Percentiles rank a stretch among this genome's conserved stretches.
Evolutionary conservation across 2,888 invertebrate species (phyloP).

Genomic region (Parnassius orleans): DNA sequence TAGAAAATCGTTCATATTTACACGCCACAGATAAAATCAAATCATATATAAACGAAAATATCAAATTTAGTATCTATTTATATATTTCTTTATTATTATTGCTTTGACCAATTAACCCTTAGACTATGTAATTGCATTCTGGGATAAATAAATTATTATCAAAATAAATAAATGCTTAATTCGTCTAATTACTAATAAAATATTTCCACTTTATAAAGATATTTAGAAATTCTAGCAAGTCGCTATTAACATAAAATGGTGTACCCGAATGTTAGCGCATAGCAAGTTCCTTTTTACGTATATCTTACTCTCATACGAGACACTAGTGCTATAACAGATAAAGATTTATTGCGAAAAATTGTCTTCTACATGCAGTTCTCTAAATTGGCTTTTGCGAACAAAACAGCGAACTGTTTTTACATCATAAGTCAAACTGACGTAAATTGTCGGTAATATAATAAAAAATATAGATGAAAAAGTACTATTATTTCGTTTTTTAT

Average conservation of each 20-base stretch:
- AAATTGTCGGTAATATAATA: neutral
- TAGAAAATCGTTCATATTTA: constrained; percentile 12
- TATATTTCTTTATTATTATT: constrained; percentile 15
- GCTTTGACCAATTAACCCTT: constrained; percentile 16
- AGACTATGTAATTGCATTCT: constrained; percentile 23
- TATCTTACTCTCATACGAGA: constrained; percentile 8
- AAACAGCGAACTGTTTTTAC: too few species aligned
- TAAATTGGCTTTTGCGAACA: neutral
- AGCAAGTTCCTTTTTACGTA: constrained; percentile 12
- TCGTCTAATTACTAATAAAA: constrained; percentile 23
- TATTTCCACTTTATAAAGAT: constrained; percentile 6
- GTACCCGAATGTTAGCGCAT: neutral
- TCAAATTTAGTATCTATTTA: neutral
- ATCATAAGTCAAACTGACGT: neutral
- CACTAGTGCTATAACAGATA: neutral
- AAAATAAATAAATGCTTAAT: constrained; percentile 27
- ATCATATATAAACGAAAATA: constrained; percentile 1
- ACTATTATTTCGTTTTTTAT: neutral
- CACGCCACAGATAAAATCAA: constrained; percentile 9
- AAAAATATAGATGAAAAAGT: neutral
- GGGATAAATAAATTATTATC: constrained; percentile 25
- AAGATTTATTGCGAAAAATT: neutral
- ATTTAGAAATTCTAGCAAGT: constrained; percentile 16
- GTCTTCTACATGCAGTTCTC: neutral
- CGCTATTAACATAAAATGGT: constrained; percentile 8